Base-by-base conservation (phyloP, 2,113 vertebrate genomes). In the Mormyrus lacerda region DNA sequence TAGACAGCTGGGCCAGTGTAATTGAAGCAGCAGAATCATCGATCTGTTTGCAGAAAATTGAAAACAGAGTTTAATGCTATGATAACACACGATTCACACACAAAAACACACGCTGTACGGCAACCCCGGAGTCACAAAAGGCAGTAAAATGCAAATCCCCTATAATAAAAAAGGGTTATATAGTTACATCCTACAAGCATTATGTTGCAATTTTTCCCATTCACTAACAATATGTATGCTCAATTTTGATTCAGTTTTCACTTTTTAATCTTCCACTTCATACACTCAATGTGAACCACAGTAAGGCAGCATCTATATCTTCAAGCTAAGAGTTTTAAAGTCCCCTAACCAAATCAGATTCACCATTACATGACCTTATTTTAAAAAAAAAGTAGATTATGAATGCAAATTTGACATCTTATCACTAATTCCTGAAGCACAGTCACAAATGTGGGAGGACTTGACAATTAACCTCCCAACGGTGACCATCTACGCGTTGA, bases 21-120 rank as follows among this genome's bases (percentile, higher is more conserved):
- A 97, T 96, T 92, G 97, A 97, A 79, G 97, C 95, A 95, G 96
- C 96, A 95, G 96, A 96, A 95, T 97, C 96, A 95, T 97, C 97
- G 96, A 97, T 98, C 97, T 99, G 98, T 97, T 97, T 95, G 96
- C 94, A 96, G 96, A 97, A 97, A 97, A 97, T 96, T 96, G 96
- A 42, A 97, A 97, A 95, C 65, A 94, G 97, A 96, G 94, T 96
- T 98, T 95, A 96, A 97, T 95, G 93, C 85, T 83, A 88, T 53
- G 84, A 89, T 90, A 91, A 91, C 69, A 90, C 88, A 91, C 88
- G 91, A 7, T 13, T 87, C 50, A 88, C 84, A 76, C 27, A 85
- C 87, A 84, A 88, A 79, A 88, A 88, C 79, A 31, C 24, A 87
- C 24, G 69, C 45, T 88, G 31, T 48, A 89, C 3, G 61, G 61